Conservation (phyloP, 2,888 invertebrate species). For the Heliconius cydno region DNA sequence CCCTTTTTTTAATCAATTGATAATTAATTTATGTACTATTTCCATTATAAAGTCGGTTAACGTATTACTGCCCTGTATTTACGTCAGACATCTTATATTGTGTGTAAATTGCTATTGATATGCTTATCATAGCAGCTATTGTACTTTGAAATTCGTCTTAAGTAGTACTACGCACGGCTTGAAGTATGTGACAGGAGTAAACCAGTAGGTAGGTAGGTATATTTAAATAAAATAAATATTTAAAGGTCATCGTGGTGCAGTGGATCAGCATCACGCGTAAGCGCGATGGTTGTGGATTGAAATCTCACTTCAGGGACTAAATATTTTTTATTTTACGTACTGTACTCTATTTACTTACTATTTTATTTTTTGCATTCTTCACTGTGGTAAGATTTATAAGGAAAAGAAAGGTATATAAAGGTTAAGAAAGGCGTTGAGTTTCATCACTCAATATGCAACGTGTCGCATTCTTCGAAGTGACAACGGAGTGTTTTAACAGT, state of each 20-base stretch:
- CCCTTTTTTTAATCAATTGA: not conserved
- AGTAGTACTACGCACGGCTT: constrained; percentile 2
- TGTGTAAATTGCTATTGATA: constrained; percentile 44
- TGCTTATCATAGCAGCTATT: constrained; percentile 32
- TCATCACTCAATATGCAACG: not conserved
- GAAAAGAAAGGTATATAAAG: too few relatives aligned
- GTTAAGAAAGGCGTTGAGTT: too few relatives aligned
- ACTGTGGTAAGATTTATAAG: too few relatives aligned
- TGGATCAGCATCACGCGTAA: not conserved
- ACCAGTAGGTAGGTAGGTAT: too few relatives aligned
- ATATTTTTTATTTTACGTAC: too few relatives aligned
- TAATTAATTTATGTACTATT: constrained; percentile 2
- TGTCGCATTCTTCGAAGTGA: not conserved
- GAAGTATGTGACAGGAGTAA: constrained; percentile 11
- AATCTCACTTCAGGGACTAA: too few relatives aligned
- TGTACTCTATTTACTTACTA: too few relatives aligned
- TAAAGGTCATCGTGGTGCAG: not conserved
- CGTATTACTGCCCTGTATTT: constrained; percentile 25
- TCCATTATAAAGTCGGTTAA: constrained; percentile 10
- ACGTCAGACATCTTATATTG: constrained; percentile 43
- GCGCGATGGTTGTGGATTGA: not conserved
- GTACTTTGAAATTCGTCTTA: constrained; percentile 36
- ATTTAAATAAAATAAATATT: not conserved
- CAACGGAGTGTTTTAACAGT: not conserved
- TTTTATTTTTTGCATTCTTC: too few relatives aligned